Evolutionary conservation across 2,113 vertebrate species (phyloP), one percentile per base, ranked within the genome.

Genomic region (Planiliza haematocheilus): DNA sequence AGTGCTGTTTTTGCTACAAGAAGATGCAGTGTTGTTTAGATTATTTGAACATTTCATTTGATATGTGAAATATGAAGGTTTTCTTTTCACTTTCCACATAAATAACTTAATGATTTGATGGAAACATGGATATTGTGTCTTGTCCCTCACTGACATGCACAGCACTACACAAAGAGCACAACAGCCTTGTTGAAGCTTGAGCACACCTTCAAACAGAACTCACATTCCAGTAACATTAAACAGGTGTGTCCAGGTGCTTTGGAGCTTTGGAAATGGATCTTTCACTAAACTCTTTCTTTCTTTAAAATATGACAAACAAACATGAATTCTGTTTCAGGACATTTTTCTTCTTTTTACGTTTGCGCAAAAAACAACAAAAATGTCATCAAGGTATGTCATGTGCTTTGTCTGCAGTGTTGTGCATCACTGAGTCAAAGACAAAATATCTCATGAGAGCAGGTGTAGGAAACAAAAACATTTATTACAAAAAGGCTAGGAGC

Each of bases 381-480:
- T 46, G 0, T 4, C 21, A 61, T 48, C 3, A 10, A 7, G 20
- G 53, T 13, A 74, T 42, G 37, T 38, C 21, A 14, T 16, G 65
- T 4, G 21, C 48, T 70, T 66, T 10, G 5, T 50, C 52, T 74
- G 74, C 57, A 69, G 66, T 74, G 77, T 64, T 81, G 74, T 66
- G 74, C 52, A 37, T 72, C 84, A 68, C 55, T 52, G 68, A 81
- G 82, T 69, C 43, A 39, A 79, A 84, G 75, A 87, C 74, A 84
- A 70, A 82, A 85, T 72, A 77, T 81, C 60, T 61, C 65, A 50
- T 8, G 14, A 65, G 53, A 70, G 58, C 24, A 56, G 52, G 12
- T 1, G 17, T 74, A 77, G 46, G 68, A 77, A 81, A 80, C 51
- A 39, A 42, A 65, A 11, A 59, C 11, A 30, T 81, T 79, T 89